Conservation (phyloP, 2,888 invertebrate genomes). For the Lithophane leautieri region DNA sequence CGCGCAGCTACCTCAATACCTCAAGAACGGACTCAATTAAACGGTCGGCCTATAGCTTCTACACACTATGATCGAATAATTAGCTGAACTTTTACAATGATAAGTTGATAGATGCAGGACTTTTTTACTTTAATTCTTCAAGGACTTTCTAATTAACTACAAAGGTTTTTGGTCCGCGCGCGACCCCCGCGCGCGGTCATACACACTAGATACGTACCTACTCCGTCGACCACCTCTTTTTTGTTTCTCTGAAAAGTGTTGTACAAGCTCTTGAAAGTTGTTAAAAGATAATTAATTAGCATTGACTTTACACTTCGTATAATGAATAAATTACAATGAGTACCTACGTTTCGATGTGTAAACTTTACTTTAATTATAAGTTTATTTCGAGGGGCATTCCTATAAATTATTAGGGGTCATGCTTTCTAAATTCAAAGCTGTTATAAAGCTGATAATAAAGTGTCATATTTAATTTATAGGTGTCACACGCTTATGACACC, state of each 20-base stretch:
- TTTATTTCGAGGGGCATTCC: slow-evolving; percentile 16
- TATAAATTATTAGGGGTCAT: slow-evolving; percentile 36
- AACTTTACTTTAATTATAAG: slow-evolving; percentile 3
- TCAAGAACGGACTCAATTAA: no score
- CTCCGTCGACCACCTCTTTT: background rate
- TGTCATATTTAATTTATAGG: slow-evolving; percentile 53
- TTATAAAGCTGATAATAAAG: slow-evolving; percentile 37
- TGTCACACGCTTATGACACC: slow-evolving; percentile 23
- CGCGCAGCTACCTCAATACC: no score
- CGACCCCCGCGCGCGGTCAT: no score
- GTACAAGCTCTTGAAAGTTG: slow-evolving; percentile 25
- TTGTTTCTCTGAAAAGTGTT: slow-evolving; percentile 13
- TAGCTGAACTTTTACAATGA: background rate
- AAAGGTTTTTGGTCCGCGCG: no score
- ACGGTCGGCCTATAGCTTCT: no score
- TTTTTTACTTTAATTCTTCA: slow-evolving; percentile 8
- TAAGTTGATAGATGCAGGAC: background rate
- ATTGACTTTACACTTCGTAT: background rate
- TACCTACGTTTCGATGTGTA: background rate
- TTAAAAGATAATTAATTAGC: slow-evolving; percentile 34
- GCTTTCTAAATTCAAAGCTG: slow-evolving; percentile 29
- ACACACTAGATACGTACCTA: background rate
- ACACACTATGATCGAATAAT: background rate
- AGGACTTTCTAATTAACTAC: no score
- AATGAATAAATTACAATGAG: slow-evolving; percentile 22